Conservation (phyloP, 2,113 vertebrate species). For the Melanotaenia duboulayi region DNA sequence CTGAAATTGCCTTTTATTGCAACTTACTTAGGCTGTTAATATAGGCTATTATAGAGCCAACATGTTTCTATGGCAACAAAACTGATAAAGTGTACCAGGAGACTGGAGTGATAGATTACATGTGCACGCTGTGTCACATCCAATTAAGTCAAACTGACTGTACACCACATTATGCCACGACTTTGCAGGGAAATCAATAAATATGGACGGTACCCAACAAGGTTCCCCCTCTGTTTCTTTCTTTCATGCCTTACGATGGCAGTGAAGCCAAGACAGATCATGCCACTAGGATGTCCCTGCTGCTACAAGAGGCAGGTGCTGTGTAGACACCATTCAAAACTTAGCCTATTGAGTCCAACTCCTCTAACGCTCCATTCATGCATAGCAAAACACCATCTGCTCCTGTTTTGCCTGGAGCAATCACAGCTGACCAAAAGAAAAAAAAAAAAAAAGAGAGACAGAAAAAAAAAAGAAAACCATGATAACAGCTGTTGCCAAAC, state of each 20-base stretch:
- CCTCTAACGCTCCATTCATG: constrained; percentile 99
- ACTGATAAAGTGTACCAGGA: constrained; percentile 88
- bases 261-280: constrained; percentile 90
- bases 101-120: constrained; percentile 92
- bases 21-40: constrained; percentile 87
- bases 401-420: constrained; percentile 99
- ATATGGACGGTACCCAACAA: constrained; percentile 89
- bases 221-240: constrained; percentile 76
- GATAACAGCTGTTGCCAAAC: constrained; percentile 99
- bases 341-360: constrained; percentile 98
- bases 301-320: constrained; percentile 98
- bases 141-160: constrained; percentile 97
- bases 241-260: constrained; percentile 74
- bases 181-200: constrained; percentile 96
- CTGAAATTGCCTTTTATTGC: constrained; percentile 83
- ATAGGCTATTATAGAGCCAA: constrained; percentile 81
- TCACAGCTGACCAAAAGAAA: constrained; percentile 97
- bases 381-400: constrained; percentile 99
- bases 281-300: constrained; percentile 89
- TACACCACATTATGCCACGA: constrained; percentile 90
- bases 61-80: constrained; percentile 88
- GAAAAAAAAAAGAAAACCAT: constrained; percentile 83
- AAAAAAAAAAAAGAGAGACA: constrained; percentile 62
- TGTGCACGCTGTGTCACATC: constrained; percentile 94
- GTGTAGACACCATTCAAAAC: constrained; percentile 99